These are phyloP conservation scores for Arnoldichthys spilopterus DNA, from an alignment of 2,797 vertebrate genomes.

Conservation along the genomic window DNA sequence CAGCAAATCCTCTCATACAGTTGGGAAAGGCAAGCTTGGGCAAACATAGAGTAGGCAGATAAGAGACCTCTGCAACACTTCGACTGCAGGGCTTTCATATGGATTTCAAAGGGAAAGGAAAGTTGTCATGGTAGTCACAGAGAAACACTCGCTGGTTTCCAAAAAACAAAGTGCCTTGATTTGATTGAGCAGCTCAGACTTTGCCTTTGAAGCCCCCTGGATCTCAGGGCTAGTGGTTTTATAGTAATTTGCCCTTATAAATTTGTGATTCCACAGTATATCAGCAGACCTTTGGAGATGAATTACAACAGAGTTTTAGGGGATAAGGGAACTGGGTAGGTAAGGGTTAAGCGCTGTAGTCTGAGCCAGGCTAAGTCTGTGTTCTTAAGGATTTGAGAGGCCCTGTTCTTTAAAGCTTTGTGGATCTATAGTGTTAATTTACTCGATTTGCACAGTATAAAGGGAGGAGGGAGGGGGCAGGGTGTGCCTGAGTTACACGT, in stretches of 20 bases:
- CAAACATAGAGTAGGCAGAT: conserved; percentile 64
- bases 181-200: neutral
- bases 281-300: neutral
- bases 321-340: conserved; percentile 7
- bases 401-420: conserved; percentile 63
- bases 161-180: conserved; percentile 4
- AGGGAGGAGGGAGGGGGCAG: conserved; percentile 32
- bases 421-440: conserved; percentile 66
- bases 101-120: conserved; percentile 28
- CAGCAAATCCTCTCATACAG: conserved; percentile 47
- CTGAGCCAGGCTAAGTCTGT: conserved; percentile 65
- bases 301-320: neutral
- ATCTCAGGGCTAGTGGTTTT: neutral
- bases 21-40: conserved; percentile 61
- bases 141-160: neutral
- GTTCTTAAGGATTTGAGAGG: conserved; percentile 67
- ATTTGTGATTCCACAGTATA: neutral
- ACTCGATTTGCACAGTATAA: conserved; percentile 62
- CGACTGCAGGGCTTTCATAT: conserved; percentile 63
- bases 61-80: conserved; percentile 58
- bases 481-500: conserved; percentile 51
- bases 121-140: neutral
- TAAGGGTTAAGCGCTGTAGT: conserved; percentile 57
- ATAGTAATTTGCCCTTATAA: neutral
- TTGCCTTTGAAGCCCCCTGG: neutral